Conservation (phyloP, 2,888 invertebrate genomes). For the Drosophila niveifrons region DNA sequence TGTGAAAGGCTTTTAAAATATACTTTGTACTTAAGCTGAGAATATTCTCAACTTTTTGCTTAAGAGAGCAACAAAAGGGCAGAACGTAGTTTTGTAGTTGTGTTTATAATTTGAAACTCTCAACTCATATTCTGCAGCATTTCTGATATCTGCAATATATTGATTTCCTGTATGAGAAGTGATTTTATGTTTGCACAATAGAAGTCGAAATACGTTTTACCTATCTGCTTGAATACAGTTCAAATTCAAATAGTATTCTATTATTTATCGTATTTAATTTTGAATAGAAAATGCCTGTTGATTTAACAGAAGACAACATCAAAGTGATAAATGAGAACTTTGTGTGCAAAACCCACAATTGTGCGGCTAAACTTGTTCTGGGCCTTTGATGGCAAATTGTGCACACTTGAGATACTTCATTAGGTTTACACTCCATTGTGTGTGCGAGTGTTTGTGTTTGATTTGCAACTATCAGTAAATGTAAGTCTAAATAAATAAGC, state of each 20-base stretch:
- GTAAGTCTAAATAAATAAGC: constrained; percentile 14
- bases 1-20: constrained; percentile 24
- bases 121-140: background rate
- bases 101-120: background rate
- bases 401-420: constrained; percentile 11
- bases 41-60: constrained; percentile 2
- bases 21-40: constrained; percentile 2
- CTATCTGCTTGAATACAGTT: background rate
- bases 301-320: constrained; percentile 6
- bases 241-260: background rate
- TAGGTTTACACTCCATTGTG: background rate
- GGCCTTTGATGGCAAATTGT: constrained; percentile 10
- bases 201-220: background rate
- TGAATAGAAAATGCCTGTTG: background rate
- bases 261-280: background rate
- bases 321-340: background rate
- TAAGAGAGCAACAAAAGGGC: background rate
- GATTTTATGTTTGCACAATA: background rate
- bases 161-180: background rate
- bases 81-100: background rate
- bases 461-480: constrained; percentile 22
- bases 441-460: constrained; percentile 3
- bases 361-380: background rate
- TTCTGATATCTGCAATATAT: background rate
- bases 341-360: constrained; percentile 5